Evolutionary conservation across 2,797 vertebrate genomes (phyloP).

Genomic region (Iguana delicatissima): DNA sequence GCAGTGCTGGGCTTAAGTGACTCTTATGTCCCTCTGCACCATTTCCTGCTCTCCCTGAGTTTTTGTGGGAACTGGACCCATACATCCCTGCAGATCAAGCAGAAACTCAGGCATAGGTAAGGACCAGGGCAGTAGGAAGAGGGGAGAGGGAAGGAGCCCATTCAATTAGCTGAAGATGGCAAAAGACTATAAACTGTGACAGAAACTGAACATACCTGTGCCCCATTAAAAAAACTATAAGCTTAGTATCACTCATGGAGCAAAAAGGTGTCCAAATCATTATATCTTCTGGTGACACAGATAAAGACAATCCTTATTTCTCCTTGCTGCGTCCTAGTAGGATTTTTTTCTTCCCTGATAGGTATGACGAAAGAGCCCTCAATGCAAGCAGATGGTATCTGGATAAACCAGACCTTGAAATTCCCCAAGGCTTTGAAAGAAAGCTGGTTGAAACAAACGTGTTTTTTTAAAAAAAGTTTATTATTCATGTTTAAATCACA

Average conservation of each 20-base stretch:
- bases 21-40: not conserved
- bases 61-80: not conserved
- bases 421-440: not conserved
- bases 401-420: not conserved
- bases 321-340: not conserved
- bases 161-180: not conserved
- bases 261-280: not conserved
- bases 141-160: not conserved
- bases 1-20: not conserved
- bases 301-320: not conserved
- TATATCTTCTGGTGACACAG: not conserved
- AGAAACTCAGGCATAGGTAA: too few relatives aligned
- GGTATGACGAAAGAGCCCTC: not conserved
- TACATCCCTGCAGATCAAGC: not conserved
- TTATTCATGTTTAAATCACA: not conserved
- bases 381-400: not conserved
- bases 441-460: not conserved
- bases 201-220: too few relatives aligned
- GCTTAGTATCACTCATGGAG: not conserved
- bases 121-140: not conserved
- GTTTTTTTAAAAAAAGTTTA: not conserved
- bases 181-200: not conserved
- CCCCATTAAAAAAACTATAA: not conserved
- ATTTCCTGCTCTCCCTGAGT: not conserved
- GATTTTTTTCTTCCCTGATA: not conserved